Evolutionary conservation across 2,888 invertebrate species (phyloP).

Genomic region (Athalia cordata): DNA sequence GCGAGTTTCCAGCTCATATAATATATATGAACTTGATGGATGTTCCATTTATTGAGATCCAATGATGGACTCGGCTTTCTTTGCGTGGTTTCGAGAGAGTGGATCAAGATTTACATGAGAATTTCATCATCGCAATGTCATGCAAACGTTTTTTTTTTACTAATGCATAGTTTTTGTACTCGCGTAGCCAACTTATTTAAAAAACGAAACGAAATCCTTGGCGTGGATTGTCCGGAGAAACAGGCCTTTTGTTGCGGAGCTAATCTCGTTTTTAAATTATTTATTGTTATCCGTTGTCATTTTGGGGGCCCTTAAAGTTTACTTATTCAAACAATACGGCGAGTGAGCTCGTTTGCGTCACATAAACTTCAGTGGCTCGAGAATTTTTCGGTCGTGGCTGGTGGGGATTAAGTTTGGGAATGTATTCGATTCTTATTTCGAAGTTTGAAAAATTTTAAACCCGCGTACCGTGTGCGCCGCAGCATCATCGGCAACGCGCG

Average conservation of each 20-base stretch:
- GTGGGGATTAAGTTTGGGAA: slow-evolving; percentile 30
- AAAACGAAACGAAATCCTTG: background rate
- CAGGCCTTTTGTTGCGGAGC: background rate
- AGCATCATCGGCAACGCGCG: background rate
- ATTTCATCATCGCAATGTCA: slow-evolving; percentile 51
- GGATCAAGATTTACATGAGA: slow-evolving; percentile 56
- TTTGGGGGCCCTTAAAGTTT: slow-evolving; percentile 32
- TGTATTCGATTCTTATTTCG: slow-evolving; percentile 33
- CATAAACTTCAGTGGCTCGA: slow-evolving; percentile 38
- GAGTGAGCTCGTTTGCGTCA: slow-evolving; percentile 39
- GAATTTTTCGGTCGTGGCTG: slow-evolving; percentile 15
- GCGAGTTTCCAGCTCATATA: slow-evolving; percentile 41
- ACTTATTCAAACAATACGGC: slow-evolving; percentile 44
- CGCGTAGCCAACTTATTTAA: background rate
- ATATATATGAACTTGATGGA: slow-evolving; percentile 29
- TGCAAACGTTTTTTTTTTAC: slow-evolving; percentile 29
- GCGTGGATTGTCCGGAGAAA: background rate
- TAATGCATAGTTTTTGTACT: background rate
- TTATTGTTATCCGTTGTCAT: slow-evolving; percentile 27
- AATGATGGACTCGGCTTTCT: slow-evolving; percentile 13
- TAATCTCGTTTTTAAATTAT: slow-evolving; percentile 9
- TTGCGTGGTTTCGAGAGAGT: background rate
- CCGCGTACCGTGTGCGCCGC: slow-evolving; percentile 3
- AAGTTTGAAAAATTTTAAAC: slow-evolving; percentile 16
- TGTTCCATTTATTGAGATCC: slow-evolving; percentile 36